A percentile compares a stretch with the other conserved stretches of the same genome.
phyloP scores from a whole-genome alignment of 2,888 invertebrate genomes.

The Omphaloscelis lunosa region DNA sequence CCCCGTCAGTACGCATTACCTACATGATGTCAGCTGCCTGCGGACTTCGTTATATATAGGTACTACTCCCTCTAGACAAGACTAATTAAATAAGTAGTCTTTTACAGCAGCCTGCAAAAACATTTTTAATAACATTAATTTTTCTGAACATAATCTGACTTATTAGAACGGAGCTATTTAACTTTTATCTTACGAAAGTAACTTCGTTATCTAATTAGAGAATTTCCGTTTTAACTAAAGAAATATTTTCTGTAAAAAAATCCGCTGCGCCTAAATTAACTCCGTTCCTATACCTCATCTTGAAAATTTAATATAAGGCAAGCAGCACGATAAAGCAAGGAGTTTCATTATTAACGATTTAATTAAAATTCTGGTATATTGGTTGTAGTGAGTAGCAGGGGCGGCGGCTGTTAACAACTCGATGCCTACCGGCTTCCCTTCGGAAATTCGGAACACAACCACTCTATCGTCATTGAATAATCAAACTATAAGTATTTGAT shows the following conservation, averaged over 20 bases:
- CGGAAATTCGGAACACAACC: no score
- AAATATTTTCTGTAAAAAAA: slow-evolving; percentile 33
- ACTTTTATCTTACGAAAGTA: slow-evolving; percentile 17
- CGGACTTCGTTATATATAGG: slow-evolving; percentile 12
- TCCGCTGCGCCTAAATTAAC: slow-evolving; percentile 55
- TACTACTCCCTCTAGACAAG: slow-evolving; percentile 2
- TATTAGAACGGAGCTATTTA: slow-evolving; percentile 9
- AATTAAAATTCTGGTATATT: slow-evolving; percentile 66
- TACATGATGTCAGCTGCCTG: not conserved
- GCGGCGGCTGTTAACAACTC: no score
- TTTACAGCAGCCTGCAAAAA: not conserved
- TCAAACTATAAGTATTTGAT: no score
- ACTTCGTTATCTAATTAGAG: slow-evolving; percentile 42
- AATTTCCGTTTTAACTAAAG: slow-evolving; percentile 13
- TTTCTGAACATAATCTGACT: slow-evolving; percentile 11
- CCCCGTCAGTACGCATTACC: not conserved
- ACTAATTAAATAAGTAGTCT: not conserved
- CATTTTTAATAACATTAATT: slow-evolving; percentile 2
- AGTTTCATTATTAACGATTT: slow-evolving; percentile 67
- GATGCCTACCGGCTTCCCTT: no score
- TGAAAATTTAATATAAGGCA: slow-evolving; percentile 64
- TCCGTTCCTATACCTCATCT: slow-evolving; percentile 40
- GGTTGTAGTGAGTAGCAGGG: slow-evolving; percentile 4
- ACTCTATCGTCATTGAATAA: no score
- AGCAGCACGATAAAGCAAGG: slow-evolving; percentile 39